Base-by-base conservation (phyloP, 1,140 invertebrate species). In the Drosophila yakuba region DNA sequence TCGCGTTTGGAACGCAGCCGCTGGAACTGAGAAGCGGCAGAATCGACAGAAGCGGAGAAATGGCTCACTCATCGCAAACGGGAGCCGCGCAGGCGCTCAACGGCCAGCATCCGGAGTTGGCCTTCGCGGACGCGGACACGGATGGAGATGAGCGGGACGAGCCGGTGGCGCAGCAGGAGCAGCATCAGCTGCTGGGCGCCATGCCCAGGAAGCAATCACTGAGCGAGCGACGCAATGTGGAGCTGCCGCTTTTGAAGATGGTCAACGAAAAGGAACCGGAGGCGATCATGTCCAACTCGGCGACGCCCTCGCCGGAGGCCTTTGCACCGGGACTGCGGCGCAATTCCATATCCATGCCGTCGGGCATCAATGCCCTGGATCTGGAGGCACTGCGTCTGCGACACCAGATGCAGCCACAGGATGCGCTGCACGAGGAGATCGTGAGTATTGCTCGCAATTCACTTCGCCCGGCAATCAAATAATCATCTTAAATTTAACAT, bases 271-370 rank as follows among this genome's bases (percentile, higher is more conserved):
- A 80, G 20, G 83, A 86, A 35, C 50, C 55, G 32, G 66, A 74
- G 20, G 4, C 39, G 10, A 23, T 41, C 8, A 10, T 28, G 1
- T 10, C 39, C 57, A 14, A 15, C 58, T 11, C 7, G 3, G 36
- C 64, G 4, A 47, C 67, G 2, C 17, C 64, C 0, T 39, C 73
- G 0, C 14, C 57, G 6, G 75, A 86, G 14, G 59, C 67, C 10
- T 89, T 89, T 52, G 38, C 48, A 7, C 84, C 64, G 0, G 85
- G 84, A 5, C 57, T 91, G 12, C 60, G 91, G 1, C 77, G 91
- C 3, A 92, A 92, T 61, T 92, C 91, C 2, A 92, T 92, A 25
- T 92, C 91, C 3, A 39, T 92, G 81, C 91, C 91, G 8, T 80
- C 80, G 74, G 91, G 91, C 38, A 90, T 92, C 2, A 91, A 92